These are phyloP conservation scores for Argyra leucocephala DNA, from an alignment of 2,888 invertebrate genomes.

Conservation along the genomic window DNA sequence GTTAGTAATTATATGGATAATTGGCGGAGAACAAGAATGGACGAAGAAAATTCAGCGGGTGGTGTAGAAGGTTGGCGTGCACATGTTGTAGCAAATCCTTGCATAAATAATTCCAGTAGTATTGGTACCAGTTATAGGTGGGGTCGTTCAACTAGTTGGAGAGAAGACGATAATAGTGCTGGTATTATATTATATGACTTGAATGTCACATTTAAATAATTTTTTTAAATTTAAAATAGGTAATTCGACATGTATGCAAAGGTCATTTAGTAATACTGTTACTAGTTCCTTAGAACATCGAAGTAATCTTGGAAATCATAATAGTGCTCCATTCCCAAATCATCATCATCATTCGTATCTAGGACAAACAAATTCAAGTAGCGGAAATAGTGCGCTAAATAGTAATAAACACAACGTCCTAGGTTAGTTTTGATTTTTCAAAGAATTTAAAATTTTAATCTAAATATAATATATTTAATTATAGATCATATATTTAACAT, in stretches of 20 bases:
- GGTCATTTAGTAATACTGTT: neutral
- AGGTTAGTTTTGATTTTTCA: neutral
- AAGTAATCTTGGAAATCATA: neutral
- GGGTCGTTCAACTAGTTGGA: slow-evolving; percentile 42
- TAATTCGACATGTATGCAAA: neutral
- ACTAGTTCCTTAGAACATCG: neutral
- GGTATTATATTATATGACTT: neutral
- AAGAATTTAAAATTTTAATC: too few relatives aligned
- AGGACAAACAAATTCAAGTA: slow-evolving; percentile 17
- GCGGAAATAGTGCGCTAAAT: slow-evolving; percentile 16
- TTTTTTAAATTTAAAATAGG: neutral
- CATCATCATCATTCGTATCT: slow-evolving; percentile 2
- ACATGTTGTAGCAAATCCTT: neutral
- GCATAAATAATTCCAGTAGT: slow-evolving; percentile 8
- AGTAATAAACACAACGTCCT: neutral
- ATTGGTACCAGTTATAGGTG: slow-evolving; percentile 31
- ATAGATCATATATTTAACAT: too few relatives aligned
- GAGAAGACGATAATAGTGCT: slow-evolving; percentile 34
- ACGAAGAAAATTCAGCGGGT: slow-evolving; percentile 30
- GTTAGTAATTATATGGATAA: slow-evolving; percentile 36
- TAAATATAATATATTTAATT: too few relatives aligned
- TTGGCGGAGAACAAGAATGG: slow-evolving; percentile 38
- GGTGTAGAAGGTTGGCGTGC: slow-evolving; percentile 31
- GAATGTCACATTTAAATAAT: too few relatives aligned
- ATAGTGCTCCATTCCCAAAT: neutral